These are phyloP conservation scores for Mesoclemmys tuberculata DNA, from an alignment of 2,113 vertebrate genomes.

Conservation along the genomic window DNA sequence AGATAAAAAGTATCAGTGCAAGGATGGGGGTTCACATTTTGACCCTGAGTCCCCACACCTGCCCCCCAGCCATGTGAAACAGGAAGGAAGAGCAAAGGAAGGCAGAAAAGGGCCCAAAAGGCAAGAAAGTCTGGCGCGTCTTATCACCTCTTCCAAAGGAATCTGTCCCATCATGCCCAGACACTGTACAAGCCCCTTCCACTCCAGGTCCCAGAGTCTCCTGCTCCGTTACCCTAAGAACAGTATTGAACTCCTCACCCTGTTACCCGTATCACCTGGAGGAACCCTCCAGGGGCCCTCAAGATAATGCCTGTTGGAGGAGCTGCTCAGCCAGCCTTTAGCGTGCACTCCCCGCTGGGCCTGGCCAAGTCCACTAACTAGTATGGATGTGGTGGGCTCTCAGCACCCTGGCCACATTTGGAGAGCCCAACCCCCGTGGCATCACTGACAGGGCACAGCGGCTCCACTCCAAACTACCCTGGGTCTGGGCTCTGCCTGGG, in stretches of 20 bases:
- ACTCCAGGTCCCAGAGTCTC: background rate
- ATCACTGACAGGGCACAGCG: background rate
- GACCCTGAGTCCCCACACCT: background rate
- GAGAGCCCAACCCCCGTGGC: background rate
- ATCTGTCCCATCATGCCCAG: background rate
- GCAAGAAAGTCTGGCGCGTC: background rate
- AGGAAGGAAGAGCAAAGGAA: background rate
- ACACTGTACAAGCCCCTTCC: background rate
- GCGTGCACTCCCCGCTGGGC: background rate
- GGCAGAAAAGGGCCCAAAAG: background rate
- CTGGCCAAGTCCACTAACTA: background rate
- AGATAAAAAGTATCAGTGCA: constrained; percentile 59
- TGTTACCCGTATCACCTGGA: background rate
- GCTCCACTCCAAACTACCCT: background rate
- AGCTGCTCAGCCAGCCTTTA: background rate
- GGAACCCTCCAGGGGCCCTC: background rate
- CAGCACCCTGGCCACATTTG: background rate
- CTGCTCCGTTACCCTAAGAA: background rate
- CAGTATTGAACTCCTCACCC: background rate
- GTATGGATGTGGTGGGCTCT: background rate
- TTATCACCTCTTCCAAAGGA: background rate
- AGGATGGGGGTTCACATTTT: background rate
- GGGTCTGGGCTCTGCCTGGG: background rate
- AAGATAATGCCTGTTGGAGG: background rate
- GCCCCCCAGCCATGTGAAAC: background rate